These are phyloP conservation scores for Eretmochelys imbricata DNA, from an alignment of 2,113 vertebrate species.

Conservation along the genomic window DNA sequence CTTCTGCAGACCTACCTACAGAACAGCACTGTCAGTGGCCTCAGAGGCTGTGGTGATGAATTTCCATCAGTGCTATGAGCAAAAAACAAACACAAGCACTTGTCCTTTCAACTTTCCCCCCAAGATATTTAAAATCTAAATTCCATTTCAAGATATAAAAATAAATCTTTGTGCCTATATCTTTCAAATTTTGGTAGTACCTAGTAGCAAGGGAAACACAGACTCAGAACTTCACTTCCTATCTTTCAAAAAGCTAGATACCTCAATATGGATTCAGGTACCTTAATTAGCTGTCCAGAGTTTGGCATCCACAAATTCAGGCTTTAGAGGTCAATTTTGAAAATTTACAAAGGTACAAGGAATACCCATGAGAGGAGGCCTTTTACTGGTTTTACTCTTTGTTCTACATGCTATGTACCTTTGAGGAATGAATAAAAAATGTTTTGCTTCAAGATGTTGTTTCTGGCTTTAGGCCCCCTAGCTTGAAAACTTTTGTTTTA, in stretches of 20 bases:
- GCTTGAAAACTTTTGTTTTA: not conserved
- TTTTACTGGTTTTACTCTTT: too few species aligned
- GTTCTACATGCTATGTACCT: too few species aligned
- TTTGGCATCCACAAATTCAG: not conserved
- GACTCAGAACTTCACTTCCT: not conserved
- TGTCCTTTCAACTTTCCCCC: not conserved
- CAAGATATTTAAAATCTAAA: not conserved
- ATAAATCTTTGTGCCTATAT: not conserved
- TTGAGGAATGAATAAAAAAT: too few species aligned
- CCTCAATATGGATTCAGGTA: not conserved
- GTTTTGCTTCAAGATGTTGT: too few species aligned
- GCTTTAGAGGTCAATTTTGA: not conserved
- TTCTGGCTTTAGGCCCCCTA: rapidly evolving
- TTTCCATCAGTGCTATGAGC: not conserved
- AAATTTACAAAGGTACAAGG: not conserved
- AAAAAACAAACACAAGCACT: not conserved
- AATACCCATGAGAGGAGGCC: too few species aligned
- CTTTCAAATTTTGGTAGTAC: not conserved
- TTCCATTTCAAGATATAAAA: not conserved
- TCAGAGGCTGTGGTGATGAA: not conserved
- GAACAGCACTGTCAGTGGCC: not conserved
- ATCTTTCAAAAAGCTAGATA: not conserved
- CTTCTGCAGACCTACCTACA: not conserved
- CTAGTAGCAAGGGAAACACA: not conserved
- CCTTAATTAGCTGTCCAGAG: not conserved